Percentiles rank a stretch among this genome's conserved stretches.
Evolutionary conservation across 2,797 vertebrate species (phyloP).

Genomic region (Brachyalestes nurse): DNA sequence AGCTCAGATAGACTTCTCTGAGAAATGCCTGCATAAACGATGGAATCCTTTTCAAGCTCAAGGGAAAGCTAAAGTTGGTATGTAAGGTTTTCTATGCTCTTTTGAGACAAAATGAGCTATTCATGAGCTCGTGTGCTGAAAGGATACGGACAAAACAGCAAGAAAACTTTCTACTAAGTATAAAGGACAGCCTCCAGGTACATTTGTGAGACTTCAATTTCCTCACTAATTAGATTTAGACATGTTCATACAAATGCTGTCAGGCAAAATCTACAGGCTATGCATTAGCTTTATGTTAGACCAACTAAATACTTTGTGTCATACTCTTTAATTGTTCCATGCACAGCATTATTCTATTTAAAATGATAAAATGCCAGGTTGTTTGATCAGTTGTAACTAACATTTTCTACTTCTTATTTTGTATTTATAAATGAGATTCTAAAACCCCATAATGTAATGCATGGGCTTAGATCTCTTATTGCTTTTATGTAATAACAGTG

Average conservation of each 20-base stretch:
- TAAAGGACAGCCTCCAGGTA: not conserved
- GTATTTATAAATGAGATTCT: too few species aligned
- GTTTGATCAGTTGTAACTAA: not conserved
- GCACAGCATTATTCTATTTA: not conserved
- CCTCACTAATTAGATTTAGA: not conserved
- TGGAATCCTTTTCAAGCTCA: constrained; percentile 41
- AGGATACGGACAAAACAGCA: not conserved
- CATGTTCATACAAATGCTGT: too few species aligned
- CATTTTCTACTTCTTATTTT: too few species aligned
- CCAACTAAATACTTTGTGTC: not conserved
- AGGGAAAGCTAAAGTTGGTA: constrained; percentile 38
- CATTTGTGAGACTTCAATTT: not conserved
- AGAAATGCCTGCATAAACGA: constrained; percentile 43
- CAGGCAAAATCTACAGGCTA: not conserved
- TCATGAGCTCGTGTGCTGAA: constrained; percentile 12
- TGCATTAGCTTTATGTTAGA: not conserved
- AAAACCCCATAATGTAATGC: too few species aligned
- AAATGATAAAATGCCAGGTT: not conserved
- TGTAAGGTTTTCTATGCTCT: constrained; percentile 2
- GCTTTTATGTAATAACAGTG: too few species aligned
- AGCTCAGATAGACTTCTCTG: constrained; percentile 45
- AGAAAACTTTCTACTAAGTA: not conserved
- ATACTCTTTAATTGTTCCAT: too few species aligned
- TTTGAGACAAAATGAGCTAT: constrained; percentile 7
- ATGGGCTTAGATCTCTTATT: too few species aligned